A percentile compares a stretch with the other conserved stretches of the same genome.
Evolutionary conservation across 2,113 vertebrate genomes (phyloP).

Genomic region (Poecilia latipinna): DNA sequence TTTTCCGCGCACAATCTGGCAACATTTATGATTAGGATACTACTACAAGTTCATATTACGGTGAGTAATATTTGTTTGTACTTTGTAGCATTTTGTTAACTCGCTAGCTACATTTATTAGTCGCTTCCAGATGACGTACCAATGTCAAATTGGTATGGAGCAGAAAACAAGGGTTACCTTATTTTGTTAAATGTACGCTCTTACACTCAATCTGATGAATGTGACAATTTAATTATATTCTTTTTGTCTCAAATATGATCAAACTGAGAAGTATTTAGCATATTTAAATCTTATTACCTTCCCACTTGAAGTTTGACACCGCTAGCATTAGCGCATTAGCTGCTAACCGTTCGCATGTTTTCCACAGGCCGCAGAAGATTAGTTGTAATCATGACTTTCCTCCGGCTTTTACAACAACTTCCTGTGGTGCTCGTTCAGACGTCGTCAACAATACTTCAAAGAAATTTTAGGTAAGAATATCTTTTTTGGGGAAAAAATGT

Average conservation of each 20-base stretch:
- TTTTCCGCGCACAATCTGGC: background rate
- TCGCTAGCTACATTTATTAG: background rate
- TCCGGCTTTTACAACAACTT: constrained; percentile 45
- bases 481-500: background rate
- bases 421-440: constrained; percentile 40
- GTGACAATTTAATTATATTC: background rate
- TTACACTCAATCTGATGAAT: background rate
- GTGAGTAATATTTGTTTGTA: background rate
- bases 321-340: constrained; percentile 15
- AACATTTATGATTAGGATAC: background rate
- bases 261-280: fast-evolving
- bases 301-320: background rate
- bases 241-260: background rate
- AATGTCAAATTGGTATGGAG: constrained; percentile 68
- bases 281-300: background rate
- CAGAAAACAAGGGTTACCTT: constrained; percentile 25
- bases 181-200: background rate
- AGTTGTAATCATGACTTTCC: constrained; percentile 58
- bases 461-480: constrained; percentile 74
- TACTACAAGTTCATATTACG: background rate
- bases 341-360: constrained; percentile 28
- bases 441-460: constrained; percentile 43
- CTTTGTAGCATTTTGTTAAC: background rate
- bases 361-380: background rate
- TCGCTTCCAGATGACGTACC: constrained; percentile 53